These are phyloP conservation scores for Candidula unifasciata DNA, from an alignment of 2,888 invertebrate species.

Conservation along the genomic window DNA sequence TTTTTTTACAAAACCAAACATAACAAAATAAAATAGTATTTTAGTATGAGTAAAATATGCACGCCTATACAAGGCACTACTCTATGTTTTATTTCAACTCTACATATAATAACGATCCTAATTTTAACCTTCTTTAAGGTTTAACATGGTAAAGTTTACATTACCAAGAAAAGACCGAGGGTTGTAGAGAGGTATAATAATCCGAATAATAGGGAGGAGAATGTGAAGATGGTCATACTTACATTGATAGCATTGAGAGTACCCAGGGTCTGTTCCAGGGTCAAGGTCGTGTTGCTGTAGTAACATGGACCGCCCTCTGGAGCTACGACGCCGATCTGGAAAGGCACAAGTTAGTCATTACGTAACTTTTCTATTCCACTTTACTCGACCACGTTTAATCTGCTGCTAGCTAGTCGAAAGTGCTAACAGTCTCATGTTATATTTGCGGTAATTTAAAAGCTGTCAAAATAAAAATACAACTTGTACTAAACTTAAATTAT, in stretches of 20 bases:
- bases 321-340: neutral
- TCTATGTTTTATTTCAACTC: too few species aligned
- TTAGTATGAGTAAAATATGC: too few species aligned
- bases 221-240: neutral
- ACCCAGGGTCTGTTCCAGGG: neutral
- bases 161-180: too few species aligned
- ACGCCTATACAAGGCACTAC: too few species aligned
- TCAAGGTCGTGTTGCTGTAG: neutral
- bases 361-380: neutral
- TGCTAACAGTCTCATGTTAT: neutral
- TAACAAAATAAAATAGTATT: too few species aligned
- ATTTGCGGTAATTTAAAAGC: neutral
- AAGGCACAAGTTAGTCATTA: neutral
- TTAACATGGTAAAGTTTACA: too few species aligned
- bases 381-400: neutral
- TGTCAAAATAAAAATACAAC: neutral
- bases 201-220: too few species aligned
- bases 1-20: too few species aligned
- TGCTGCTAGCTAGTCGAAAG: too few species aligned
- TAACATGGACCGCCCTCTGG: neutral
- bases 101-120: too few species aligned
- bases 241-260: constrained; percentile 9
- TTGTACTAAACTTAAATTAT: neutral
- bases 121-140: too few species aligned
- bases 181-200: too few species aligned